A percentile compares a stretch with the other conserved stretches of the same genome.
Evolutionary conservation across 2,888 invertebrate genomes (phyloP).

Genomic region (Drosophila prostipennis): DNA sequence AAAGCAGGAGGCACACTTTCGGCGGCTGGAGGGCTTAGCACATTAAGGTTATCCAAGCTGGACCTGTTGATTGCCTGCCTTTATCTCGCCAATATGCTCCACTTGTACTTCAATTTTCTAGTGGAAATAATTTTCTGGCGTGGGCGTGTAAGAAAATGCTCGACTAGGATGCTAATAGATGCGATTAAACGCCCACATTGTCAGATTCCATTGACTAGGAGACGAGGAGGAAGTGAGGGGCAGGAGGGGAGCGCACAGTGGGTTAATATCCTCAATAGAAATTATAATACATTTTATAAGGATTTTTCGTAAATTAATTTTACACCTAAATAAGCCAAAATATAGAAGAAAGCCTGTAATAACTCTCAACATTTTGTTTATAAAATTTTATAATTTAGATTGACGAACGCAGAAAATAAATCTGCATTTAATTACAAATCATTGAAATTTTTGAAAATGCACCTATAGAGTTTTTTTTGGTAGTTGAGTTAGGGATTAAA

Average conservation of each 20-base stretch:
- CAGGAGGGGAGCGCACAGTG: slow-evolving; percentile 27
- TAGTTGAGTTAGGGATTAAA: too few relatives aligned
- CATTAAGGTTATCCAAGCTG: slow-evolving; percentile 23
- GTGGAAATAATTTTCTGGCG: slow-evolving; percentile 18
- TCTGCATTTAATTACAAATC: too few relatives aligned
- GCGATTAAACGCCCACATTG: slow-evolving; percentile 75
- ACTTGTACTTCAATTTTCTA: slow-evolving; percentile 50
- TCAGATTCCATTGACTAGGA: slow-evolving; percentile 23
- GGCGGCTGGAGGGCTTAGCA: slow-evolving; percentile 1
- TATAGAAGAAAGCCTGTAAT: too few relatives aligned
- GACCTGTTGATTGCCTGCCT: slow-evolving; percentile 47
- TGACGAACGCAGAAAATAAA: too few relatives aligned
- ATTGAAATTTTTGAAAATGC: too few relatives aligned
- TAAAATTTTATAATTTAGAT: too few relatives aligned
- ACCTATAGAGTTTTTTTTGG: too few relatives aligned
- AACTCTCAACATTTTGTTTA: too few relatives aligned
- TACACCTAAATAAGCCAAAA: too few relatives aligned
- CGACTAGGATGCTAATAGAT: slow-evolving; percentile 68
- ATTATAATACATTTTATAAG: too few relatives aligned
- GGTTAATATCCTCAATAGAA: neutral
- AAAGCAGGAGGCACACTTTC: neutral
- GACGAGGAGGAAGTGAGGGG: neutral
- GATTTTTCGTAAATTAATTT: too few relatives aligned
- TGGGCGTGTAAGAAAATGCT: slow-evolving; percentile 48
- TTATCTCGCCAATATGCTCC: slow-evolving; percentile 27